These are phyloP conservation scores for Apocrypta bakeri DNA, from an alignment of 1,140 invertebrate species.

Conservation along the genomic window DNA sequence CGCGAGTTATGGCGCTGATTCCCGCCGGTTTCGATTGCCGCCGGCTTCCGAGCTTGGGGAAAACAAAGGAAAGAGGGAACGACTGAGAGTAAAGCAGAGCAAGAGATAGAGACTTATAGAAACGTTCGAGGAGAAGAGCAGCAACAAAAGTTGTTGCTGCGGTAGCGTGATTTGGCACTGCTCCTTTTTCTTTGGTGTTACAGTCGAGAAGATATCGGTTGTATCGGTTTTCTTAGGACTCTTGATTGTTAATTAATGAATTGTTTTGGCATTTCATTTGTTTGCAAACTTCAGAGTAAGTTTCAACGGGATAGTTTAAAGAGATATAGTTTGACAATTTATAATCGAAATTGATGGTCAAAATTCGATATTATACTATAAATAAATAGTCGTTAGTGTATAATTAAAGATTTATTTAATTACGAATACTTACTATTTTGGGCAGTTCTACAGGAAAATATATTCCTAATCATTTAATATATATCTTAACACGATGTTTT, in stretches of 20 bases:
- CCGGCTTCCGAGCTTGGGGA: background rate
- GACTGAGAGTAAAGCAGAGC: background rate
- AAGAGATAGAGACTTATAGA: slow-evolving; percentile 7
- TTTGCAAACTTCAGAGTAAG: too few relatives aligned
- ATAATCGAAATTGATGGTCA: too few relatives aligned
- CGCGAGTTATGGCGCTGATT: slow-evolving; percentile 31
- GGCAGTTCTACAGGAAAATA: too few relatives aligned
- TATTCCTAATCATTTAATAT: too few relatives aligned
- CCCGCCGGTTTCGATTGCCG: slow-evolving; percentile 5
- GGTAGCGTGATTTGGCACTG: background rate
- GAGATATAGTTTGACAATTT: too few relatives aligned
- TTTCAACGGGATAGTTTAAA: too few relatives aligned
- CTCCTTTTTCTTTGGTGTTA: background rate
- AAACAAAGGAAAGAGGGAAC: background rate
- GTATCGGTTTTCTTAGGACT: background rate
- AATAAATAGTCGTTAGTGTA: too few relatives aligned
- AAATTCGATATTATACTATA: too few relatives aligned
- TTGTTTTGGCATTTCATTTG: background rate
- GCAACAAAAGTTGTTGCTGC: background rate
- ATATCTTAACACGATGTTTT: too few relatives aligned
- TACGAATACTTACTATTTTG: too few relatives aligned
- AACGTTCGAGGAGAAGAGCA: background rate
- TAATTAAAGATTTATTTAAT: too few relatives aligned
- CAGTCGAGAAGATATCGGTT: background rate
- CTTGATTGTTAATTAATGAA: background rate